Evolutionary conservation across 2,888 invertebrate species (phyloP).

Genomic region (Galerucella calmariensis): DNA sequence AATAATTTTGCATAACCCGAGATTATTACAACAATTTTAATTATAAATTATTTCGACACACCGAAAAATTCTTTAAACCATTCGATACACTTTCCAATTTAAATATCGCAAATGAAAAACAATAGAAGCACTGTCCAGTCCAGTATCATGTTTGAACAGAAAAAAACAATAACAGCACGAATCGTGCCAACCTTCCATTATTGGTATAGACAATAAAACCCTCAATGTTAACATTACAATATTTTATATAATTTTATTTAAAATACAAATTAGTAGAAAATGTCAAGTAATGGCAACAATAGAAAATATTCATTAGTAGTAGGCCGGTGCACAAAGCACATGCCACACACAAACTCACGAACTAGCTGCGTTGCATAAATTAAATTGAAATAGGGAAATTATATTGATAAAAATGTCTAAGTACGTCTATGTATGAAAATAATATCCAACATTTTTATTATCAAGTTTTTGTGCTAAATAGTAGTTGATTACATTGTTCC

Average conservation of each 20-base stretch:
- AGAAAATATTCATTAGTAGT: constrained; percentile 48
- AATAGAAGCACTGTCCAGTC: constrained; percentile 27
- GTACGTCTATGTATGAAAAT: neutral
- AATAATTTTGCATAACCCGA: no score
- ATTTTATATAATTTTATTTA: constrained; percentile 36
- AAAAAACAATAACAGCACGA: neutral
- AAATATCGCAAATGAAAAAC: constrained; percentile 17
- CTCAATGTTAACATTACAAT: constrained; percentile 36
- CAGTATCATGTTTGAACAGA: constrained; percentile 3
- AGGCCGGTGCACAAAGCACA: constrained; percentile 36
- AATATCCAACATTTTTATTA: no score
- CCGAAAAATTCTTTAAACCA: constrained; percentile 18
- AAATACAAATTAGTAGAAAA: constrained; percentile 42
- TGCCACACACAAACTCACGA: constrained; percentile 52
- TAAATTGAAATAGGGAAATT: constrained; percentile 22
- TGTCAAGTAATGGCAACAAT: constrained; percentile 43
- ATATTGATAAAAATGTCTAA: neutral
- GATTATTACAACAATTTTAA: neutral
- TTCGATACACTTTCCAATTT: constrained; percentile 25
- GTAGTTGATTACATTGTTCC: no score
- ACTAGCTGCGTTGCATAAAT: constrained; percentile 25
- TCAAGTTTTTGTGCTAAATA: no score
- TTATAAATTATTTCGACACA: neutral
- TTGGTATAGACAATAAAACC: constrained; percentile 19
- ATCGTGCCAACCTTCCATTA: constrained; percentile 13